These are phyloP conservation scores for Acomys russatus DNA, from an alignment of 2,797 vertebrate species.

Conservation along the genomic window DNA sequence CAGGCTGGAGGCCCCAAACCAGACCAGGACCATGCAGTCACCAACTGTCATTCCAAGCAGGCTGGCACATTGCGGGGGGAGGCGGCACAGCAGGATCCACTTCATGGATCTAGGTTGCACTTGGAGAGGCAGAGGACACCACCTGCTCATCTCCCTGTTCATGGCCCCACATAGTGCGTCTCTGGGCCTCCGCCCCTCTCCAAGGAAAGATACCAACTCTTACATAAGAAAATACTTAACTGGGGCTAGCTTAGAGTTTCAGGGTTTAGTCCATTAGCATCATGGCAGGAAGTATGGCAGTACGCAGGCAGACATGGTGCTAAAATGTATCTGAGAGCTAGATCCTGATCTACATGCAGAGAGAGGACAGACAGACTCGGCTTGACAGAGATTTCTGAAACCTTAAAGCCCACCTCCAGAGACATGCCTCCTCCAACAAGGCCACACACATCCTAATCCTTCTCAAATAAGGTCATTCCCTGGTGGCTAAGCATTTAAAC, in stretches of 20 bases:
- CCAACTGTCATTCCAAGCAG: slow-evolving; percentile 96
- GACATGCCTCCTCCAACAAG: background rate
- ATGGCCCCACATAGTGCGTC: slow-evolving; percentile 63
- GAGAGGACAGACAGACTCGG: background rate
- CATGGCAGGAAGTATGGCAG: background rate
- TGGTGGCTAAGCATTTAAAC: background rate
- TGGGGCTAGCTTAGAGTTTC: background rate
- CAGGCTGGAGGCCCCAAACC: slow-evolving; percentile 96
- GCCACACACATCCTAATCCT: background rate
- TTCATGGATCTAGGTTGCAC: slow-evolving; percentile 77
- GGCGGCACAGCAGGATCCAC: slow-evolving; percentile 93
- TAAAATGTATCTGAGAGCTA: background rate
- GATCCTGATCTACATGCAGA: background rate
- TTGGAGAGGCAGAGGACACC: slow-evolving; percentile 67
- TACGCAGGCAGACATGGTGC: background rate
- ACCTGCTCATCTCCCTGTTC: background rate
- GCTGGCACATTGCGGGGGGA: slow-evolving; percentile 91
- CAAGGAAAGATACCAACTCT: background rate
- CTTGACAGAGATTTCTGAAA: background rate
- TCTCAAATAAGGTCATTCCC: background rate
- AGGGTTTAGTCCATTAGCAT: background rate
- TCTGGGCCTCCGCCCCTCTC: slow-evolving; percentile 66
- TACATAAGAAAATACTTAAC: background rate
- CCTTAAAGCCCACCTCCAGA: background rate
- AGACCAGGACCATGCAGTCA: slow-evolving; percentile 92